These are phyloP conservation scores for Craniophora ligustri DNA, from an alignment of 2,888 invertebrate genomes.

Conservation along the genomic window DNA sequence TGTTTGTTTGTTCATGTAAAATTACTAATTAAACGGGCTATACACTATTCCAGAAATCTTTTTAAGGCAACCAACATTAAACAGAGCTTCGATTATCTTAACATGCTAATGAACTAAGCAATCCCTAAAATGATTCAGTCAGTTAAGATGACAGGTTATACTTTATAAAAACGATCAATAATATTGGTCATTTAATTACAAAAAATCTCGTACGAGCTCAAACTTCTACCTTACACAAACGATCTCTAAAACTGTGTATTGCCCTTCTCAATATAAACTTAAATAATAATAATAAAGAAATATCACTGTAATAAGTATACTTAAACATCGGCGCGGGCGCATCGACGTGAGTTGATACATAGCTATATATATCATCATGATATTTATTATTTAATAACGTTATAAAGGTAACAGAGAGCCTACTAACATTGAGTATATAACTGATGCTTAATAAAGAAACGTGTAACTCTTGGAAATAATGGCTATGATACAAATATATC, in stretches of 20 bases:
- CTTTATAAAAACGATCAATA: not conserved
- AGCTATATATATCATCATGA: not conserved
- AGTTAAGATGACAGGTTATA: slow-evolving; percentile 12
- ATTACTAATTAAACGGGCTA: slow-evolving; percentile 45
- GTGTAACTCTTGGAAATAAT: slow-evolving; percentile 2
- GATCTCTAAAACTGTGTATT: slow-evolving; percentile 13
- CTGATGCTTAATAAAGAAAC: slow-evolving; percentile 35
- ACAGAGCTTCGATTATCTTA: slow-evolving; percentile 13
- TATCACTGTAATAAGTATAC: slow-evolving; percentile 58
- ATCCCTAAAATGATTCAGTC: slow-evolving; percentile 35
- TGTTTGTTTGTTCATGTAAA: slow-evolving; percentile 52
- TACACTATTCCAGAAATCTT: slow-evolving; percentile 9
- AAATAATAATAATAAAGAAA: slow-evolving; percentile 53
- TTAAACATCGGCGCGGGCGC: slow-evolving; percentile 32
- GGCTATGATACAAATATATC: too few relatives aligned
- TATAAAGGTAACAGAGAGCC: slow-evolving; percentile 48
- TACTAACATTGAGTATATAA: slow-evolving; percentile 46
- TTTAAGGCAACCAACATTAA: slow-evolving; percentile 1
- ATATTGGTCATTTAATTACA: not conserved
- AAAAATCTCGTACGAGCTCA: not conserved
- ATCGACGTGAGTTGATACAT: slow-evolving; percentile 34
- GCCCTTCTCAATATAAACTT: slow-evolving; percentile 32
- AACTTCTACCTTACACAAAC: not conserved
- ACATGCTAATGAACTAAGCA: slow-evolving; percentile 24
- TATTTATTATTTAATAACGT: slow-evolving; percentile 12